A percentile compares a stretch with the other conserved stretches of the same genome.
Evolutionary conservation across 1,140 invertebrate species (phyloP).

Genomic region (Sinonovacula constricta): DNA sequence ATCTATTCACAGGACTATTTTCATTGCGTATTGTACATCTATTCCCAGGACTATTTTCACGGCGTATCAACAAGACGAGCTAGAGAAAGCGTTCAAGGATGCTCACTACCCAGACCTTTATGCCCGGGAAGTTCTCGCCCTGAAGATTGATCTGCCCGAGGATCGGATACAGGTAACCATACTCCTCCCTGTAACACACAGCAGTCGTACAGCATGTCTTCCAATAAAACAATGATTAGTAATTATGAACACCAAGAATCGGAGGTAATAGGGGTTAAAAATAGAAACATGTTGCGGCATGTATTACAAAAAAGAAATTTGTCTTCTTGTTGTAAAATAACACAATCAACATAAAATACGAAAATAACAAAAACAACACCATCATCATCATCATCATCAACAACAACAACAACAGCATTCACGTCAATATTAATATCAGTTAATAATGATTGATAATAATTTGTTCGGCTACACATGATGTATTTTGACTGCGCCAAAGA

Average conservation of each 20-base stretch:
- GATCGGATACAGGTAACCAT: constrained; percentile 97
- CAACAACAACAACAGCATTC: too few relatives aligned
- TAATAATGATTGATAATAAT: too few relatives aligned
- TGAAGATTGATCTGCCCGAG: constrained; percentile 98
- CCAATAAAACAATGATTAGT: not conserved
- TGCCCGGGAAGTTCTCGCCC: constrained; percentile 96
- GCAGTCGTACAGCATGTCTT: not conserved
- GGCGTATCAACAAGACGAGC: constrained; percentile 97
- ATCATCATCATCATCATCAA: too few relatives aligned
- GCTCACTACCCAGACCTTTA: constrained; percentile 99
- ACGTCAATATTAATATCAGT: too few relatives aligned
- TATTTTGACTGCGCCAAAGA: too few relatives aligned
- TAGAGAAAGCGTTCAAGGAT: constrained; percentile 99
- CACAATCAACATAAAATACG: too few relatives aligned
- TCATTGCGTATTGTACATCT: constrained; percentile 11
- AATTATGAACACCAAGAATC: not conserved
- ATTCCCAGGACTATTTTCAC: constrained; percentile 88
- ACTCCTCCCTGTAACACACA: too few relatives aligned
- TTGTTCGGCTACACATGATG: too few relatives aligned
- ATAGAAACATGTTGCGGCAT: not conserved
- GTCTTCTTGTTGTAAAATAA: not conserved
- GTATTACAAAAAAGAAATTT: not conserved
- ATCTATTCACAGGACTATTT: not conserved
- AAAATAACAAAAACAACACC: too few relatives aligned
- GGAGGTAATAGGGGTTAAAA: not conserved